These are phyloP conservation scores for Hippopotamyrus pictus DNA, from an alignment of 2,797 vertebrate species.

Conservation along the genomic window DNA sequence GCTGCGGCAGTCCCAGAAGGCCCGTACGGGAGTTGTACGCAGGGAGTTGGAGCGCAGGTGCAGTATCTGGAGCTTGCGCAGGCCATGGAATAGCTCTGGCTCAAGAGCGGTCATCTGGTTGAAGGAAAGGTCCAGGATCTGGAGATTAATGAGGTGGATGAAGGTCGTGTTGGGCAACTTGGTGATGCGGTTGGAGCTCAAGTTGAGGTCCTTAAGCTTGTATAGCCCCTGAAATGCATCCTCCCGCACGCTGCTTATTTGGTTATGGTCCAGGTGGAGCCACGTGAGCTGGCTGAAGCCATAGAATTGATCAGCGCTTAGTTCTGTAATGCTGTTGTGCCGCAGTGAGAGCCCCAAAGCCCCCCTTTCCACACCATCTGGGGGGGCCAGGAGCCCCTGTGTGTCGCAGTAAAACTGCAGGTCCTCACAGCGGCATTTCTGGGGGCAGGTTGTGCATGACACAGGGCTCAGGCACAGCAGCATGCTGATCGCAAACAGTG, in stretches of 20 bases:
- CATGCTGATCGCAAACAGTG: conserved; percentile 97
- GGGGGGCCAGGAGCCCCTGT: conserved; percentile 93
- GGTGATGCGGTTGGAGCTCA: conserved; percentile 98
- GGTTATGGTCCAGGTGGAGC: conserved; percentile 98
- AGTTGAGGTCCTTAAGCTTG: conserved; percentile 97
- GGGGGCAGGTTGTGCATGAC: conserved; percentile 96
- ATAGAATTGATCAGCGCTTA: conserved; percentile 93
- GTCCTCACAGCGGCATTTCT: conserved; percentile 99
- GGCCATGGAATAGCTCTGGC: conserved; percentile 93
- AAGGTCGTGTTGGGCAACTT: conserved; percentile 99
- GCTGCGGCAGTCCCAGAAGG: conserved; percentile 98
- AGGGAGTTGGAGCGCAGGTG: conserved; percentile 94
- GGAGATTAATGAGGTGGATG: conserved; percentile 98
- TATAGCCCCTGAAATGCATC: conserved; percentile 98
- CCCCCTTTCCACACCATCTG: conserved; percentile 92
- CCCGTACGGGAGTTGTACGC: conserved; percentile 90
- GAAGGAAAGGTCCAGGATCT: conserved; percentile 97
- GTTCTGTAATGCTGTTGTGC: conserved; percentile 94
- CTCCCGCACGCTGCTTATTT: conserved; percentile 91
- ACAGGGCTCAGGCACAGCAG: conserved; percentile 91
- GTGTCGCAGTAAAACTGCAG: conserved; percentile 99
- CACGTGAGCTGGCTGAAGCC: conserved; percentile 97
- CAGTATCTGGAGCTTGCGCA: conserved; percentile 94
- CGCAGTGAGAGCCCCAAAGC: conserved; percentile 95
- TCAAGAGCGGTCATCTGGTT: conserved; percentile 96